These are phyloP conservation scores for Eufriesea mexicana DNA, from an alignment of 1,140 invertebrate genomes.

Conservation along the genomic window DNA sequence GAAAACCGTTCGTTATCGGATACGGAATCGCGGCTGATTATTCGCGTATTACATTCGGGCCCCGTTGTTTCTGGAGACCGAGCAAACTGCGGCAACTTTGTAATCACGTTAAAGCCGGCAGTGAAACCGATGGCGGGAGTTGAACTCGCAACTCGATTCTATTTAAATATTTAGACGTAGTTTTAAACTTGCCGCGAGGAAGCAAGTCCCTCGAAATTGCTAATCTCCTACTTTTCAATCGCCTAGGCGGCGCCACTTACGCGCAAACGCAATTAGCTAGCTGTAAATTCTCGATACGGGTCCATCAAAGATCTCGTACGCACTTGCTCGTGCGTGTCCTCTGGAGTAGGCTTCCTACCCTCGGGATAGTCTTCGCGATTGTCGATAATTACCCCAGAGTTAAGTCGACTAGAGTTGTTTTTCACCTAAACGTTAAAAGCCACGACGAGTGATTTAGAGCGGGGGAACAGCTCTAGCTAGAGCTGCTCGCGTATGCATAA, in stretches of 20 bases:
- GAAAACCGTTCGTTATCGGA: neutral
- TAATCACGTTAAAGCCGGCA: slow-evolving; percentile 42
- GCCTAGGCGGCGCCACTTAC: neutral
- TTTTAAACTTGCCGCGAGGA: slow-evolving; percentile 8
- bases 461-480: too few species aligned
- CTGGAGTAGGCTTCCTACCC: too few species aligned
- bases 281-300: neutral
- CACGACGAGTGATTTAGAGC: neutral
- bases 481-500: neutral
- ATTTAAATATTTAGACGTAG: slow-evolving; percentile 49
- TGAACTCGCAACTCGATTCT: slow-evolving; percentile 37
- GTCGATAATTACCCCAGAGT: slow-evolving; percentile 13
- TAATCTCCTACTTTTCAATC: slow-evolving; percentile 33
- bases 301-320: neutral
- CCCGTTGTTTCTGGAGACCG: slow-evolving; percentile 25
- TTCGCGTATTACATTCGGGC: slow-evolving; percentile 22
- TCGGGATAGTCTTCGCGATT: neutral
- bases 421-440: neutral
- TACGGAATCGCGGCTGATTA: slow-evolving; percentile 15
- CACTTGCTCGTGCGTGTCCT: too few species aligned
- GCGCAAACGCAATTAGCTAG: neutral
- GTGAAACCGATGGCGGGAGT: slow-evolving; percentile 43
- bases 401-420: neutral
- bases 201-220: slow-evolving; percentile 17
- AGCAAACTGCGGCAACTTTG: slow-evolving; percentile 37